Percentiles rank a stretch among this genome's conserved stretches.
These are phyloP conservation scores for Xiphophorus maculatus DNA, from an alignment of 2,113 vertebrate species.

Conservation along the genomic window DNA sequence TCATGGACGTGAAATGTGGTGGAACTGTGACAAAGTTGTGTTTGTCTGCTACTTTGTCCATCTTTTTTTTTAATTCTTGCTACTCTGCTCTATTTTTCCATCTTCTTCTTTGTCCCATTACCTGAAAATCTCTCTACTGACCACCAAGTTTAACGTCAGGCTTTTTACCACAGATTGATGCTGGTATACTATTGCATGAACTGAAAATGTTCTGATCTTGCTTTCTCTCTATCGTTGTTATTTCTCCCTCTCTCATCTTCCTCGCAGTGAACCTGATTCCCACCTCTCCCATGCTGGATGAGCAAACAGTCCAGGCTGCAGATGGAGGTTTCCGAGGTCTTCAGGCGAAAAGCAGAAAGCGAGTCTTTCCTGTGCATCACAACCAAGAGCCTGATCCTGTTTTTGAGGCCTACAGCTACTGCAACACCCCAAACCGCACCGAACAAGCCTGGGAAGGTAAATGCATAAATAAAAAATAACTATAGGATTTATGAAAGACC, in stretches of 20 bases:
- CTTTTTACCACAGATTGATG: no score
- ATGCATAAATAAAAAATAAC: not conserved
- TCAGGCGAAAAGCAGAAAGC: conserved; percentile 88
- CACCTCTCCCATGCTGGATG: conserved; percentile 77
- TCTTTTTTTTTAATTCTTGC: not conserved
- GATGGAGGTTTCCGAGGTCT: conserved; percentile 20
- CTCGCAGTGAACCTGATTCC: conserved; percentile 89
- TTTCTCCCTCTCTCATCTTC: not conserved
- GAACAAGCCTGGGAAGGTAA: conserved; percentile 94
- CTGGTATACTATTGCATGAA: no score
- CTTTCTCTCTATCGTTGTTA: no score
- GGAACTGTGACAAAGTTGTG: conserved; percentile 1
- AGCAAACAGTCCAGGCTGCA: conserved; percentile 56
- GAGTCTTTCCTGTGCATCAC: conserved; percentile 85
- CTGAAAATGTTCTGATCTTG: no score
- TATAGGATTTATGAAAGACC: not conserved
- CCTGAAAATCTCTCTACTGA: no score
- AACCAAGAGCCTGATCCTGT: conserved; percentile 85
- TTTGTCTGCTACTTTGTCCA: not conserved
- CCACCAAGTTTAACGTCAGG: no score
- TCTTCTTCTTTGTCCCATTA: no score
- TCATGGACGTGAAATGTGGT: conserved; percentile 54
- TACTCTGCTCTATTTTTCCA: not conserved
- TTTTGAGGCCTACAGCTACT: conserved; percentile 89
- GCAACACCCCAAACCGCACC: conserved; percentile 87